Evolutionary conservation across 2,888 invertebrate genomes (phyloP), one percentile per base, ranked within the genome.

Genomic region (Drosophila monieri): DNA sequence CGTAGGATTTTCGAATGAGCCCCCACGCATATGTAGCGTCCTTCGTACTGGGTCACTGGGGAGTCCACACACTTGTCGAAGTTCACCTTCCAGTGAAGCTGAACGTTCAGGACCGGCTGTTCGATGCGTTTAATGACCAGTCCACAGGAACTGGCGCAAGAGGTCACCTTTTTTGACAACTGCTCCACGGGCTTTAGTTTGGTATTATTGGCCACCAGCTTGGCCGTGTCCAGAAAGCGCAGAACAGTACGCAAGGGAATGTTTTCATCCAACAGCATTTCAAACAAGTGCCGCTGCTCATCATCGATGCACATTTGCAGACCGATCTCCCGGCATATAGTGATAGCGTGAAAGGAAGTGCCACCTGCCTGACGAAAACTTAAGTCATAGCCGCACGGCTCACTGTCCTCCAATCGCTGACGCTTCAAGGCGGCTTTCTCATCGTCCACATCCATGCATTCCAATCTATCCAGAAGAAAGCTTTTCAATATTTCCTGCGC

Each of bases 1-100:
- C 93, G 91, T 64, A 97, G 92, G 72, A 93, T 92, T 47, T 95
- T 95, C 0, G 97, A 96, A 91, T 97, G 97, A 51, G 95, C 94
- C 6, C 95, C 95, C 65, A 95, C 93, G 37, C 93, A 93, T 4
- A 93, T 92, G 57, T 91, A 78, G 3, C 70, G 91, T 6, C 80
- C 84, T 32, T 88, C 79, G 77, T 89, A 90, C 76, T 93, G 93
- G 53, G 93, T 92, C 18, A 96, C 96, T 12, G 96, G 94, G 8
- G 96, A 95, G 93, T 97, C 97, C 9, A 97, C 94, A 92, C 97
- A 97, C 91, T 97, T 97, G 41, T 93, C 67, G 6, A 89, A 78
- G 64, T 89, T 74, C 1, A 74, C 59, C 25, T 77, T 86, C 89
- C 89, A 89, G 15, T 80, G 56, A 1, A 79, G 66, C n/a, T 80